Evolutionary conservation across 2,888 invertebrate genomes (phyloP).

Genomic region (Morpho helenor): DNA sequence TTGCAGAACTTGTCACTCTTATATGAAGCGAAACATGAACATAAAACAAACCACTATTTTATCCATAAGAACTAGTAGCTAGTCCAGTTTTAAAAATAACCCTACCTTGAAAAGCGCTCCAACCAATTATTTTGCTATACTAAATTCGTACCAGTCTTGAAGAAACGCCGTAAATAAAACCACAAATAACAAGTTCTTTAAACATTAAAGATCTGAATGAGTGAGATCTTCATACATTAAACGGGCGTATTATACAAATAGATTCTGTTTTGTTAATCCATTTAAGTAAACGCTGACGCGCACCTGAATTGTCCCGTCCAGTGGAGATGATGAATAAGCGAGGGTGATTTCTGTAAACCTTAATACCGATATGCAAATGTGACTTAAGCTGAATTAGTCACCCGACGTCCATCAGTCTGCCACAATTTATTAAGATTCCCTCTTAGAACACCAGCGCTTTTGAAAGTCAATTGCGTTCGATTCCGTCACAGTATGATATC

Average conservation of each 20-base stretch:
- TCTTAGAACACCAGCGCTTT: slow-evolving; percentile 5
- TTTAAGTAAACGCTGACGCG: slow-evolving; percentile 4
- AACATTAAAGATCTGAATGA: slow-evolving; percentile 7
- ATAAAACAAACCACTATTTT: neutral
- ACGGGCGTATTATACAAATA: slow-evolving; percentile 4
- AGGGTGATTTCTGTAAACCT: slow-evolving; percentile 5
- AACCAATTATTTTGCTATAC: slow-evolving; percentile 1
- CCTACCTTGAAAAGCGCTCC: slow-evolving; percentile 10
- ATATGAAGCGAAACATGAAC: neutral
- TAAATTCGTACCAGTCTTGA: neutral
- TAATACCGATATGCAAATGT: slow-evolving; percentile 3
- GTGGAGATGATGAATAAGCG: slow-evolving; percentile 9
- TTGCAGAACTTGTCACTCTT: neutral
- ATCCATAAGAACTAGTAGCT: neutral
- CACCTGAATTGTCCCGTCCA: slow-evolving; percentile 5
- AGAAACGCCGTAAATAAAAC: slow-evolving; percentile 3
- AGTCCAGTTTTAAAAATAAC: slow-evolving; percentile 4
- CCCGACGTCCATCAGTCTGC: slow-evolving; percentile 12
- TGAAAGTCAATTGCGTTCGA: slow-evolving; percentile 8
- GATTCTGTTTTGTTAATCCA: slow-evolving; percentile 3
- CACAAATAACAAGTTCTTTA: slow-evolving; percentile 1
- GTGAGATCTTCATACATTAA: slow-evolving; percentile 10
- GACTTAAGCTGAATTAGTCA: slow-evolving; percentile 14
- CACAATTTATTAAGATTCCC: slow-evolving; percentile 12
- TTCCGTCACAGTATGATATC: slow-evolving; percentile 20